These are phyloP conservation scores for Catharus minimus DNA, from an alignment of 2,113 vertebrate species.

Conservation along the genomic window DNA sequence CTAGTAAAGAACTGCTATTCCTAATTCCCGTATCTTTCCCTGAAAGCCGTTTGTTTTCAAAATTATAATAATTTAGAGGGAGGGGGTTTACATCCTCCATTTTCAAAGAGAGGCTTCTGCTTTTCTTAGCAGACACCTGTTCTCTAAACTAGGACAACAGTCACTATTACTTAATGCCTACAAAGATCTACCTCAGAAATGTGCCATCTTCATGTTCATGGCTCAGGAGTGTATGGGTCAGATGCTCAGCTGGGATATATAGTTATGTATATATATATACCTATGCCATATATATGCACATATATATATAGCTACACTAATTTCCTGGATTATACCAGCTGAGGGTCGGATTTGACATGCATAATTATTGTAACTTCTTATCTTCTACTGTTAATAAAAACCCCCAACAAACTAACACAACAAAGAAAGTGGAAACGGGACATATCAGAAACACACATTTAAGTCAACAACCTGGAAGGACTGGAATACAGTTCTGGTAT, in stretches of 20 bases:
- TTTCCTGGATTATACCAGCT: not conserved
- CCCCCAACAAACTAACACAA: not conserved
- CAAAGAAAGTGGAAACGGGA: not conserved
- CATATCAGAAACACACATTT: not conserved
- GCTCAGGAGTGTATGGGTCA: not conserved
- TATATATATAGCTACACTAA: not conserved
- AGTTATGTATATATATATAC: not conserved
- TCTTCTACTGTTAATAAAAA: not conserved
- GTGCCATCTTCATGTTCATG: not conserved
- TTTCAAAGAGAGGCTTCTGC: too few relatives aligned
- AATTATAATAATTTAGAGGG: too few relatives aligned
- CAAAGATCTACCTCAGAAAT: not conserved
- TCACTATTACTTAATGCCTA: not conserved
- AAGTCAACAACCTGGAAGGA: not conserved
- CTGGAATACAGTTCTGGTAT: not conserved
- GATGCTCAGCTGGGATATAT: not conserved
- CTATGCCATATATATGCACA: not conserved
- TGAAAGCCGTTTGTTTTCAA: too few relatives aligned
- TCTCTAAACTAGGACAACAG: too few relatives aligned
- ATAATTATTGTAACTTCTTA: not conserved
- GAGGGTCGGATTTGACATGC: not conserved
- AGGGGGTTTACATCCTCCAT: too few relatives aligned
- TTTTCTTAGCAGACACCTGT: too few relatives aligned
- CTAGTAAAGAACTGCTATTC: too few relatives aligned
- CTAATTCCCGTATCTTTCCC: too few relatives aligned